Evolutionary conservation across 2,888 invertebrate genomes (phyloP).

Genomic region (Chymomyza caudatula): DNA sequence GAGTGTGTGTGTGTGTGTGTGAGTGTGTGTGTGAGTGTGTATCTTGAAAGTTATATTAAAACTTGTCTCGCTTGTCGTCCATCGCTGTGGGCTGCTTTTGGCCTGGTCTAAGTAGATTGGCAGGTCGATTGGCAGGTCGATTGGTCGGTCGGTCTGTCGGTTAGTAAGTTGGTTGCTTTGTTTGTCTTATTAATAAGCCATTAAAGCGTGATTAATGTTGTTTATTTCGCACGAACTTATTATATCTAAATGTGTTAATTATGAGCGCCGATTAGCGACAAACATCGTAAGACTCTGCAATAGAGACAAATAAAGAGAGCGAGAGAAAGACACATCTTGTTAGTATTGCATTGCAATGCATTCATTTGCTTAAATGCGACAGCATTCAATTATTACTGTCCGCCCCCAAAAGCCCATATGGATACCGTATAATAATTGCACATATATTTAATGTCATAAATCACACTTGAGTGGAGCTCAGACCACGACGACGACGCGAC

Average conservation of each 20-base stretch:
- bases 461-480: background rate
- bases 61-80: conserved; percentile 34
- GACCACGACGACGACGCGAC: no score
- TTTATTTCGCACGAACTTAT: conserved; percentile 69
- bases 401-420: background rate
- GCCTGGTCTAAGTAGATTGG: background rate
- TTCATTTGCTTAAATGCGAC: background rate
- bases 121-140: background rate
- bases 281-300: background rate
- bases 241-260: conserved; percentile 71
- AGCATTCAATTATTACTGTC: background rate
- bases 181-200: conserved; percentile 66
- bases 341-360: background rate
- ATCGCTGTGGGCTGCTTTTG: background rate
- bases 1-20: background rate
- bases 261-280: conserved; percentile 56
- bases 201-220: conserved; percentile 71
- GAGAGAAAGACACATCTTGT: background rate
- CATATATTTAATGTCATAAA: background rate
- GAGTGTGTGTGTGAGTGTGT: conserved; percentile 16
- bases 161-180: conserved; percentile 30
- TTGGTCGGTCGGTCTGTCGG: background rate
- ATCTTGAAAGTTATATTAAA: conserved; percentile 60
- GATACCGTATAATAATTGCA: background rate
- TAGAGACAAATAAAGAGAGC: background rate